Evolutionary conservation across 2,113 vertebrate species (phyloP), one percentile per base, ranked within the genome.

Genomic region (Charina bottae): DNA sequence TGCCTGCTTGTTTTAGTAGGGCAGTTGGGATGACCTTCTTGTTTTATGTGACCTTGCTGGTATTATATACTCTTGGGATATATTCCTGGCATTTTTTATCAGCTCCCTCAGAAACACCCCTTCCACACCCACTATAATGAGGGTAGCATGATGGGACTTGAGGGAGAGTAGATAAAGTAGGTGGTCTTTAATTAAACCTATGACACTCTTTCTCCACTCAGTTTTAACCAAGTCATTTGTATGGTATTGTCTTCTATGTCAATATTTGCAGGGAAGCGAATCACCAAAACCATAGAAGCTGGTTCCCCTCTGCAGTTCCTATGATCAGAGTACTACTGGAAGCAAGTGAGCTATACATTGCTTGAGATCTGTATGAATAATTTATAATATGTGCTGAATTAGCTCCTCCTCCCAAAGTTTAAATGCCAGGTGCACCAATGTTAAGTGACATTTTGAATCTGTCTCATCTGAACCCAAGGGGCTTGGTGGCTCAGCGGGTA

Each of bases 391-490:
- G 24, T 60, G 4, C 72, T 49, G 78, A 85, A 88, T 59, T 78
- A n/a, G 37, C 17, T 55, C 64, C 85, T 49, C 28, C 58, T 59
- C 42, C 58, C 49, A 78, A 28, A 24, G 4, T 88, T 83, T 23
- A 59, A 59, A 3, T 88, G 37, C 26, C 54, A 83, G 53, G 10
- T n/a, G 17, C 54, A 78, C 13, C 37, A 24, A 49, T 59, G 46
- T 49, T 58, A 68, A 92, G 85, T 83, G 54, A 88, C 37, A 33
- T 87, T 88, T 55, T 91, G 54, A 9, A 11, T 88, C 53, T 83
- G 33, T 26, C 26, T 91, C 24, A 56, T 59, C 17, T 24, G 59
- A 53, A 85, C 37, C 56, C 26, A 84, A 15, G n/a, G n/a, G n/a
- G n/a, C n/a, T n/a, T n/a, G n/a, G n/a, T n/a, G n/a, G n/a, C n/a